Base-by-base conservation (phyloP, 2,888 invertebrate genomes). In the Leptothorax acervorum region DNA sequence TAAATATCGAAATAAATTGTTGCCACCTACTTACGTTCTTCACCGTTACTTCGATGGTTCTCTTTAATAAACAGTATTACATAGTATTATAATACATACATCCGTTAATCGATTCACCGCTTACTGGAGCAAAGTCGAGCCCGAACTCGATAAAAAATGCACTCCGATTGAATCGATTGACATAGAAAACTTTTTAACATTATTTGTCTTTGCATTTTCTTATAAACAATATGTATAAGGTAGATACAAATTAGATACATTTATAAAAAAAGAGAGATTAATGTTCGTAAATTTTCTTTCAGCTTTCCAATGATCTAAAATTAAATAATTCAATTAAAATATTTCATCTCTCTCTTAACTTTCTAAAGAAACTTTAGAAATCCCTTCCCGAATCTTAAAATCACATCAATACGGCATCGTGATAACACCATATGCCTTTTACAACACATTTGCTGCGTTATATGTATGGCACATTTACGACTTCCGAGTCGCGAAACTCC, bases 361-460 rank as follows among this genome's bases (percentile, higher is more conserved):
- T 71, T 71, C 55, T 15, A 71, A 73, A 5, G 6, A 57, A 55
- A 42, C 15, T 45, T 12, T 45, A 45, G 15, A 60, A 31, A 60
- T 31, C 4, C 4, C 4, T 28, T 57, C 11, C 3, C 5, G 28
- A 75, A 35, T 45, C 15, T 62, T 76, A 62, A 55, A 62, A 51
- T 51, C 35, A 70, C 48, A 23, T 11, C 35, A 60, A 60, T 18
- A 45, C 18, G 45, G 55, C 63, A 74, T 78, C 70, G 65, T 65
- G 73, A 83, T 73, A 76, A 82, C 84, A 55, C 83, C 39, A 62
- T 65, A 62, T 62, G 62, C 82, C 57, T 82, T 81, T 81, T 85
- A 73, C 60, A 51, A 28, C 45, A 57, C 35, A 76, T 66, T 57
- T 53, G 42, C 55, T 11, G 74, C 70, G 48, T 63, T 75, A 42